These are phyloP conservation scores for Acronicta leporina DNA, from an alignment of 2,888 invertebrate species.

Conservation along the genomic window DNA sequence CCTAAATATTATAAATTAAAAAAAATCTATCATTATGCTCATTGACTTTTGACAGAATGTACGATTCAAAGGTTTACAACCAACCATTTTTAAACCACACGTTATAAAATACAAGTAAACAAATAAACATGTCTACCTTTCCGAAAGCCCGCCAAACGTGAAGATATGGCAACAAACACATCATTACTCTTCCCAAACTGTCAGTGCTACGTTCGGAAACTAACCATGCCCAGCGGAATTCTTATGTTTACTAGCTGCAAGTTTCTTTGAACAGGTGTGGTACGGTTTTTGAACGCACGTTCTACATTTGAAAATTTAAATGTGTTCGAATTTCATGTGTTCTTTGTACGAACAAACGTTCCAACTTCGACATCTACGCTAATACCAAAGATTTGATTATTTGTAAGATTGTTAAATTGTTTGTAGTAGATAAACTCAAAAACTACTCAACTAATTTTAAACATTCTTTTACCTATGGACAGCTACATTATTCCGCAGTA, in stretches of 20 bases:
- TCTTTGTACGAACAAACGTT: not conserved
- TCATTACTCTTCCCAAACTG: conserved; percentile 65
- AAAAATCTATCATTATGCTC: too few relatives aligned
- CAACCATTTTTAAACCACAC: not conserved
- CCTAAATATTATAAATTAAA: too few relatives aligned
- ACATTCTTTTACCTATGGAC: too few relatives aligned
- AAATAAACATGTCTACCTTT: conserved; percentile 22
- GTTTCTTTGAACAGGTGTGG: conserved; percentile 53
- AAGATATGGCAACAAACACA: conserved; percentile 59
- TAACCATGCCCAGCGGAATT: conserved; percentile 60
- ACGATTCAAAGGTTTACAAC: too few relatives aligned
- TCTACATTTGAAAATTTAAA: conserved; percentile 45
- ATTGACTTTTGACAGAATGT: too few relatives aligned
- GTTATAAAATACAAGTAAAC: conserved; percentile 3
- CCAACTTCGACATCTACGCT: too few relatives aligned
- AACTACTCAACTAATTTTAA: too few relatives aligned
- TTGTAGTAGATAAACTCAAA: too few relatives aligned
- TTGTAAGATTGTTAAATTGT: too few relatives aligned
- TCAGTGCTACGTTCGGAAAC: conserved; percentile 60
- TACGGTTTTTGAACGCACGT: conserved; percentile 28
- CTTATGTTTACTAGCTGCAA: conserved; percentile 63
- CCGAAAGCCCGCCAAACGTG: conserved; percentile 50
- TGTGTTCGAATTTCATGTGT: conserved; percentile 14
- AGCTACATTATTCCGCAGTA: too few relatives aligned
- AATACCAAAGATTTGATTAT: too few relatives aligned